Base-by-base conservation (phyloP, 2,888 invertebrate genomes). In the Lycophotia porphyrea region DNA sequence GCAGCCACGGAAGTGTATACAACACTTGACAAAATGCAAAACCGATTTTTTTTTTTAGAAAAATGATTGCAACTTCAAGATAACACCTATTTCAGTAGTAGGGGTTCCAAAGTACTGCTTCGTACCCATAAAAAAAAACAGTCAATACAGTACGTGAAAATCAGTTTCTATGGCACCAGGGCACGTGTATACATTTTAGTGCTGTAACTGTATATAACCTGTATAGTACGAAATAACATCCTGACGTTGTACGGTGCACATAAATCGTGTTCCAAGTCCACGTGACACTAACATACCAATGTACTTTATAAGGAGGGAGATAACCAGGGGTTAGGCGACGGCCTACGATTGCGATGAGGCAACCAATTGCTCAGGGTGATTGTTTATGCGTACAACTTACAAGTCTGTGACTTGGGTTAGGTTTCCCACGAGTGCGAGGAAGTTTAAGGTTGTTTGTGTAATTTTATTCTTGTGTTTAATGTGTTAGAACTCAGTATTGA, bases 261-360 rank as follows among this genome's bases (percentile, higher is more conserved):
- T 86, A 87, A 85, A 87, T 80, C 71, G 75, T 66, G 60, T 55
- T n/a, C 63, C 73, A 77, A 82, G 86, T 87, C 80, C 63, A 36
- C 58, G 65, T 76, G 80, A 87, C 83, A 81, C 71, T 69, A 74
- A 84, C 87, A 83, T 76, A 82, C 76, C 81, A 83, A 77, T 83
- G 83, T 79, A 80, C 83, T 75, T 64, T 83, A 81, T 83, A 87
- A 76, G 87, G 87, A 78, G 64, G 36, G 66, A 87, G 87, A 87
- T 87, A 87, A 79, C 64, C 64, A 70, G 67, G 42, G 79, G 84
- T 86, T 86, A 83, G 74, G 31, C 44, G 76, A 74, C 79, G 78
- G 78, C 61, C 49, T 67, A 60, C 78, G 80, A 84, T 80, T 85
- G 75, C 78, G 61, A 27, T 39, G 61, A 71, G 61, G 71, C 84